Base-by-base conservation (phyloP, 2,797 vertebrate species). In the Xiphorhynchus erythropygius region DNA sequence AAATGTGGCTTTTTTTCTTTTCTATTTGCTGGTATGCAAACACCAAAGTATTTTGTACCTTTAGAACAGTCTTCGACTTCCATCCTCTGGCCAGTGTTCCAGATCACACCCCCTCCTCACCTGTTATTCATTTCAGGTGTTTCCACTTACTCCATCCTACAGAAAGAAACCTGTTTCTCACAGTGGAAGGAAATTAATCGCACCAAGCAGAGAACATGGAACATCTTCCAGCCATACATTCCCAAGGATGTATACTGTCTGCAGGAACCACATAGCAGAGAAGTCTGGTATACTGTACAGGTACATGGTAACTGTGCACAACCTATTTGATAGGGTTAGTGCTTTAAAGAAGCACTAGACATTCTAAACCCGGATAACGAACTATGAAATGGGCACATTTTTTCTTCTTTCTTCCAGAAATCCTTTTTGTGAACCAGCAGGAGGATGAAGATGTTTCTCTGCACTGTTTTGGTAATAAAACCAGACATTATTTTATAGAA, bases 91-190 rank as follows among this genome's bases (percentile, higher is more conserved):
- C 35, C 32, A 23, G 18, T 6, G 7, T 50, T 46, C 33, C 55
- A 69, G 57, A 14, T 28, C 6, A 5, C 1, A 5, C 2, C 4
- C 1, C 1, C 3, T 82, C 41, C 37, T 53, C 3, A 0, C 22
- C 33, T 25, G 7, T n/a, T 46, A 8, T 3, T 71, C 2, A 4
- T 50, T 87, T 37, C 39, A 39, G 53, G 5, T 62, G 21, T 32
- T 91, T 63, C 65, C 13, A 28, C 18, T 37, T 63, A 59, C 55
- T 65, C 42, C 24, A 78, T 3, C 7, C 21, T 41, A 44, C 15
- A 49, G 49, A n/a, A 84, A 60, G 28, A 1, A 23, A 33, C 42
- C 15, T 13, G 8, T 3, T 70, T 81, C 9, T 41, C 78, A 42
- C n/a, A 81, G 25, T 7, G n/a, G 23, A 73, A 89, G 22, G 11